These are phyloP conservation scores for Drosophila albomicans DNA, from an alignment of 1,140 invertebrate species.

Conservation along the genomic window DNA sequence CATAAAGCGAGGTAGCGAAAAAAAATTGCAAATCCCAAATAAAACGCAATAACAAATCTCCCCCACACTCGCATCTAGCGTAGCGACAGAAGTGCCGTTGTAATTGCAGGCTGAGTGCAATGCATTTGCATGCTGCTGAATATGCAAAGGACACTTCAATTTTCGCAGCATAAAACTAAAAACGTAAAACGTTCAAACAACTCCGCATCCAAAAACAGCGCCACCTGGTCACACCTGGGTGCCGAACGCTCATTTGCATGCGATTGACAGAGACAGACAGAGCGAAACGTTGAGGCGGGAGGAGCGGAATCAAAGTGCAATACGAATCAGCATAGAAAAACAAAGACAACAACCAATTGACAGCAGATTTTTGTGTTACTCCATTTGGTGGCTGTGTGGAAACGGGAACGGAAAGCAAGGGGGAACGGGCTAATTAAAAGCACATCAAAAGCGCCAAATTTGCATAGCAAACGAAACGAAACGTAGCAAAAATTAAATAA, in stretches of 20 bases:
- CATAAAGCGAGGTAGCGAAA: background rate
- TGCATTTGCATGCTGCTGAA: conserved; percentile 72
- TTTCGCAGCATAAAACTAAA: conserved; percentile 69
- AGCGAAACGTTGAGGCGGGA: background rate
- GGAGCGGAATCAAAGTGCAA: conserved; percentile 69
- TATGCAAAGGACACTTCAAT: conserved; percentile 72
- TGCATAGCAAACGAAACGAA: conserved; percentile 76
- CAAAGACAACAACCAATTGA: conserved; percentile 67
- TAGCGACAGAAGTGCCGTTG: conserved; percentile 28
- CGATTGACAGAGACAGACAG: conserved; percentile 44
- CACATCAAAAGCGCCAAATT: conserved; percentile 72
- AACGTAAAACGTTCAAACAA: conserved; percentile 67
- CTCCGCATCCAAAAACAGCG: conserved; percentile 26
- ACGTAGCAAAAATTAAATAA: conserved; percentile 67
- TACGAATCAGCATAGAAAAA: conserved; percentile 57
- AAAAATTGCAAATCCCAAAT: conserved; percentile 9
- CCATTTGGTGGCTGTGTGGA: conserved; percentile 1
- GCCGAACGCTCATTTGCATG: conserved; percentile 65
- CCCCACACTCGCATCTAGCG: background rate
- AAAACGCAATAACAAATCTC: background rate
- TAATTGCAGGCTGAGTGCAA: conserved; percentile 69
- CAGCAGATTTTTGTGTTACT: conserved; percentile 62
- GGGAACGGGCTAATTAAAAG: conserved; percentile 68
- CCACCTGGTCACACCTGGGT: conserved; percentile 41
- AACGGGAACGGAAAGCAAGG: conserved; percentile 3